Base-by-base conservation (phyloP, 2,113 vertebrate species). In the Pagrus major region DNA sequence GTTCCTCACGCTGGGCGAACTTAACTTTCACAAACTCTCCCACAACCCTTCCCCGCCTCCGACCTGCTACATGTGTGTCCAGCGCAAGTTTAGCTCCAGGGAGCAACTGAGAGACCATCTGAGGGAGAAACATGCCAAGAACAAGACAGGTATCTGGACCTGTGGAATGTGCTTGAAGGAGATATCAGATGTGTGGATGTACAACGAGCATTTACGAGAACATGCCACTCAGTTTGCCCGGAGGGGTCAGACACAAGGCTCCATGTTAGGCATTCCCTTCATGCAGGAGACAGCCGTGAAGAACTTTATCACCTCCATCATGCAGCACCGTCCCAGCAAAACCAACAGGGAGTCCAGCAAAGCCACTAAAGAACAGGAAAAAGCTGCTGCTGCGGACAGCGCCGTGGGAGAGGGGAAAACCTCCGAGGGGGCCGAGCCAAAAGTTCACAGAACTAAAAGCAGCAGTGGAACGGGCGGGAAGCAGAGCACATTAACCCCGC, bases 31-130 rank as follows among this genome's bases (percentile, higher is more conserved):
- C 93, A 98, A 96, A 87, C 95, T 99, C 47, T 96, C 96, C 6
- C 98, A 99, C 80, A 98, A 97, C 82, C 97, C 98, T 6, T 96
- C 97, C 1, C 98, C 97, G 7, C 98, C 97, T 0, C 98, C 98
- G 0, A 99, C 98, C 51, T 99, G 98, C 91, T 99, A 99, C 92
- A 97, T 99, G 98, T 99, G 98, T 0, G 98, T 99, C 68, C 96
- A 99, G 93, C 96, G 98, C 63, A 96, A 97, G 65, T 99, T 99
- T 89, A 95, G 97, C 93, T 99, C 98, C 0, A 93, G 98, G 29
- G 96, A 98, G 89, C 97, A 97, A 86, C 95, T 99, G 37, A 93
- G 97, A 64, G 97, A 98, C 79, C 98, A 99, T 65, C 92, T 99
- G 68, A 96, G 93, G 88, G 97, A 98, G 88, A 99, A 97, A 80